Percentiles rank a stretch among this genome's conserved stretches.
phyloP scores from a whole-genome alignment of 2,888 invertebrate genomes.

The Cerastoderma edule region DNA sequence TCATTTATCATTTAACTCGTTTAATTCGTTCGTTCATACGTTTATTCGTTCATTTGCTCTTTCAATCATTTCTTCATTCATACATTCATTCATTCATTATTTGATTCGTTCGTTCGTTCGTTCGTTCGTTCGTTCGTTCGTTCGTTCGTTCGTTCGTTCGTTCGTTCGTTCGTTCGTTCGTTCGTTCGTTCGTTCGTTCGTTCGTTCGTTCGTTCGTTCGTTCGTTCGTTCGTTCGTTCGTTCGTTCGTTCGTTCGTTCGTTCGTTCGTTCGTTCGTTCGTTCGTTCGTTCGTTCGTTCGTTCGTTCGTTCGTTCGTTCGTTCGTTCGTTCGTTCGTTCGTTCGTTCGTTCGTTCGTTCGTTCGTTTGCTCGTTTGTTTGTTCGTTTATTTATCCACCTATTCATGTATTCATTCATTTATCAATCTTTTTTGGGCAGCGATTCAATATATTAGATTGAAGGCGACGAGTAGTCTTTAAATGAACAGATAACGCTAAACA shows the following conservation, averaged over 20 bases:
- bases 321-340: not conserved
- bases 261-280: not conserved
- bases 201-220: not conserved
- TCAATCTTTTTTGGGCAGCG: not conserved
- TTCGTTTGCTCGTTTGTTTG: too few species aligned
- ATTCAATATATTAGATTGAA: too few species aligned
- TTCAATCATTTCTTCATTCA: too few species aligned
- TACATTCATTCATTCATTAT: too few species aligned
- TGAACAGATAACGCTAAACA: too few species aligned
- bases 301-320: not conserved
- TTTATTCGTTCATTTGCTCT: too few species aligned
- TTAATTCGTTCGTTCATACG: too few species aligned
- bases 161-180: not conserved
- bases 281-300: not conserved
- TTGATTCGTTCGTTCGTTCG: too few species aligned
- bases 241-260: not conserved
- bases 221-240: not conserved
- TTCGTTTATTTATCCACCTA: too few species aligned
- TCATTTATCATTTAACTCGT: too few species aligned
- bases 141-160: not conserved
- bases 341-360: not conserved
- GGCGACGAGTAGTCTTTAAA: too few species aligned
- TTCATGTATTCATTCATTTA: conserved; percentile 1
- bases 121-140: not conserved
- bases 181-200: not conserved